Evolutionary conservation across 2,113 vertebrate species (phyloP).

Genomic region (Microtus pennsylvanicus): DNA sequence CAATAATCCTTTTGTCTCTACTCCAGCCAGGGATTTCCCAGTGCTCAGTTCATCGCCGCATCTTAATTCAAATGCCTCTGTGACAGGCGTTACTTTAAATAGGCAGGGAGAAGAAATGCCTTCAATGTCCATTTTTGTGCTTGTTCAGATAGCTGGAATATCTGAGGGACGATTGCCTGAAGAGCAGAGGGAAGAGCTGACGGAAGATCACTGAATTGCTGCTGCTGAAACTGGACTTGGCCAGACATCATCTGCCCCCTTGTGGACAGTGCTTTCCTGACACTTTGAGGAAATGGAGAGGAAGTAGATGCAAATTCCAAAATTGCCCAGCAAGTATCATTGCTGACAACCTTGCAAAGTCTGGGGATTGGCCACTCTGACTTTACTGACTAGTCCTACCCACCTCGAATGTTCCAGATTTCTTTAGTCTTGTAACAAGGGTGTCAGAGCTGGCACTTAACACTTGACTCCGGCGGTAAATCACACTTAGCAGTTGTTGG

Average conservation of each 20-base stretch:
- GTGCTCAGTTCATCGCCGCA: not conserved
- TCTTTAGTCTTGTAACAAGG: not conserved
- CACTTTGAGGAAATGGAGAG: constrained; percentile 28
- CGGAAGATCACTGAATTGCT: not conserved
- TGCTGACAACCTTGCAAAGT: not conserved
- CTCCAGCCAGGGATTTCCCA: not conserved
- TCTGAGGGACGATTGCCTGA: not conserved
- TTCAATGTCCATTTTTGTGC: not conserved
- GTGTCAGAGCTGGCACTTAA: not conserved
- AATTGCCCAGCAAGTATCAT: not conserved
- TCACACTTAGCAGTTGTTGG: not conserved
- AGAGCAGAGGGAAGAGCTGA: not conserved
- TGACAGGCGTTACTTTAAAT: not conserved
- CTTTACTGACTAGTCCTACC: not conserved
- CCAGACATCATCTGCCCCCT: constrained; percentile 68
- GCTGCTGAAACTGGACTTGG: not conserved
- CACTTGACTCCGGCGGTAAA: not conserved
- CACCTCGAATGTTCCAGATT: not conserved
- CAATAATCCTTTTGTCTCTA: not conserved
- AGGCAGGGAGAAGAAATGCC: not conserved
- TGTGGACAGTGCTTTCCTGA: constrained; percentile 65
- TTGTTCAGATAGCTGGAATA: not conserved
- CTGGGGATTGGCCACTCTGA: not conserved
- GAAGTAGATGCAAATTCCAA: not conserved
- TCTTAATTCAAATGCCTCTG: not conserved